phyloP scores from a whole-genome alignment of 2,888 invertebrate species.

The Hirtodrosophila alboralis region DNA sequence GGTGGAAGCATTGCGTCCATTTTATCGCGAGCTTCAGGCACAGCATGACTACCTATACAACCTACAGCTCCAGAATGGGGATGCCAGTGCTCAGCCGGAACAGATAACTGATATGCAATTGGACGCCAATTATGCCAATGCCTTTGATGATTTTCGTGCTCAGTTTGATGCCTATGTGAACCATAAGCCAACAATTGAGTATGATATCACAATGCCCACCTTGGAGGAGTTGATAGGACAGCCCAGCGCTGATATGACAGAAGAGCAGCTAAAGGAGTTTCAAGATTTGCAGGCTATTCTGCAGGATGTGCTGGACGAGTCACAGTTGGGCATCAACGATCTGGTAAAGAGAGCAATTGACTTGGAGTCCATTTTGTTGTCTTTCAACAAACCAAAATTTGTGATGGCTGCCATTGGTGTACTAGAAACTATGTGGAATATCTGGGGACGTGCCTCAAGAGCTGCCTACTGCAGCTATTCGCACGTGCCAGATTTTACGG shows the following conservation, averaged over 20 bases:
- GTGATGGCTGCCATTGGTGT: constrained; percentile 58
- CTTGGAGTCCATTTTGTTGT: constrained; percentile 58
- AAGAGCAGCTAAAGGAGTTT: constrained; percentile 58
- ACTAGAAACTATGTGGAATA: constrained; percentile 51
- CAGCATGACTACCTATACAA: constrained; percentile 69
- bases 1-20: constrained; percentile 61
- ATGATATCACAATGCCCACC: constrained; percentile 68
- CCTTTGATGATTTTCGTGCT: constrained; percentile 53
- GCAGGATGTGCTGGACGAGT: constrained; percentile 73
- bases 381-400: constrained; percentile 73
- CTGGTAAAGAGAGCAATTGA: constrained; percentile 61
- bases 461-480: constrained; percentile 79
- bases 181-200: constrained; percentile 44
- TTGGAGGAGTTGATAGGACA: constrained; percentile 61
- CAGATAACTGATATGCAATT: constrained; percentile 4
- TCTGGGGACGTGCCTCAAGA: constrained; percentile 54
- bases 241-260: constrained; percentile 30
- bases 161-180: constrained; percentile 40
- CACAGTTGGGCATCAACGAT: constrained; percentile 64
- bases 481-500: constrained; percentile 70
- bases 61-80: constrained; percentile 37
- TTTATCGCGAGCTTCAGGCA: constrained; percentile 67
- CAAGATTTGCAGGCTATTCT: constrained; percentile 67
- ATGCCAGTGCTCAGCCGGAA: constrained; percentile 28
- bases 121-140: constrained; percentile 38